Evolutionary conservation across 1,140 invertebrate species (phyloP).

Genomic region (Papilio machaon): DNA sequence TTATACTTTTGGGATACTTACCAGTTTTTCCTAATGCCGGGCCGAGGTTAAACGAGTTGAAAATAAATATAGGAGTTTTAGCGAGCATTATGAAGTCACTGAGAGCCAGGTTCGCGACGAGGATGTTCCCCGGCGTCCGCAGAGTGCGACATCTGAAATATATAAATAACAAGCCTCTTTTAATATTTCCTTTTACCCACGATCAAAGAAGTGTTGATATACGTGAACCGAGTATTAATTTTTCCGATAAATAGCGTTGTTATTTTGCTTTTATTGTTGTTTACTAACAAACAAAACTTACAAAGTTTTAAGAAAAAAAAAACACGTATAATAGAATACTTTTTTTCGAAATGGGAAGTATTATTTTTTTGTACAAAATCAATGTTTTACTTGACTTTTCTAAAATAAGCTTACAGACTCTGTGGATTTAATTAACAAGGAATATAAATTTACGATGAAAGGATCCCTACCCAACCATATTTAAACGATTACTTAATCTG

Average conservation of each 20-base stretch:
- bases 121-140: conserved; percentile 88
- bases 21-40: conserved; percentile 86
- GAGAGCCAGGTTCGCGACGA: conserved; percentile 89
- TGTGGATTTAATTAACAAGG: conserved; percentile 8
- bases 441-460: background rate
- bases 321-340: too few species aligned
- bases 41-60: conserved; percentile 86
- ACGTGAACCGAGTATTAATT: conserved; percentile 2
- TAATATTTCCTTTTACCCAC: conserved; percentile 13
- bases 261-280: background rate
- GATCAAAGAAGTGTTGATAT: background rate
- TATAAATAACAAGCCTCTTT: conserved; percentile 35
- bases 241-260: background rate
- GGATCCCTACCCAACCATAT: conserved; percentile 1
- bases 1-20: conserved; percentile 60
- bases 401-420: background rate
- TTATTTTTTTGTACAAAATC: background rate
- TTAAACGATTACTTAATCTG: background rate
- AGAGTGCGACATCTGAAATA: conserved; percentile 86
- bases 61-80: conserved; percentile 88
- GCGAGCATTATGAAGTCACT: conserved; percentile 88
- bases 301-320: background rate
- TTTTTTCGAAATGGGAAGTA: background rate
- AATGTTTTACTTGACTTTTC: background rate
- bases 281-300: background rate